phyloP scores from a whole-genome alignment of 2,113 vertebrate genomes.

The Raphicerus campestris region DNA sequence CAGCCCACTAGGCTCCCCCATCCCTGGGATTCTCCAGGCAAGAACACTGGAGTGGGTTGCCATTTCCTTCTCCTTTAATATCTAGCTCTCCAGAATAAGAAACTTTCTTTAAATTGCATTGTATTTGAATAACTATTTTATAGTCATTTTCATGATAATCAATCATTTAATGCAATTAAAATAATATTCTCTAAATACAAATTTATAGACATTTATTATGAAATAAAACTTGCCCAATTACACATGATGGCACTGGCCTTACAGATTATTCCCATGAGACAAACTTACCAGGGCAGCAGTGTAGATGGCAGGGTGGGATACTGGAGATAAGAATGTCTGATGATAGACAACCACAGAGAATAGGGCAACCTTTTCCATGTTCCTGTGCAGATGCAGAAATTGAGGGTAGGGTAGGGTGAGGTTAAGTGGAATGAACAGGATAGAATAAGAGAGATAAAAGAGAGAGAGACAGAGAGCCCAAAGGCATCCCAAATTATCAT shows the following conservation, averaged over 20 bases:
- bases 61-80: not conserved
- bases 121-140: not conserved
- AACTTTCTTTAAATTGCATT: not conserved
- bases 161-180: not conserved
- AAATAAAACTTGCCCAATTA: not conserved
- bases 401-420: not conserved
- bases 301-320: not conserved
- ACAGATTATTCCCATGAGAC: not conserved
- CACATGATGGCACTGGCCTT: not conserved
- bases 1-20: too few species aligned
- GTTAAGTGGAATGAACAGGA: not conserved
- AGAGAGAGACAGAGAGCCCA: not conserved
- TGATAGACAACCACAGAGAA: not conserved
- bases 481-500: not conserved
- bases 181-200: not conserved
- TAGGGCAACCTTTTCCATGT: not conserved
- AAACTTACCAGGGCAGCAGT: not conserved
- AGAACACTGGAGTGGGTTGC: too few species aligned
- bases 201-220: not conserved
- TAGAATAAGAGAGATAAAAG: not conserved
- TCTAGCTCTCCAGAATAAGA: not conserved
- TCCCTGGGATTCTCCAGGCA: too few species aligned
- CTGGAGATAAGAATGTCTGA: not conserved
- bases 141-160: not conserved
- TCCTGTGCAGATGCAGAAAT: not conserved